These are phyloP conservation scores for Lates japonicus DNA, from an alignment of 2,797 vertebrate genomes.

Conservation along the genomic window DNA sequence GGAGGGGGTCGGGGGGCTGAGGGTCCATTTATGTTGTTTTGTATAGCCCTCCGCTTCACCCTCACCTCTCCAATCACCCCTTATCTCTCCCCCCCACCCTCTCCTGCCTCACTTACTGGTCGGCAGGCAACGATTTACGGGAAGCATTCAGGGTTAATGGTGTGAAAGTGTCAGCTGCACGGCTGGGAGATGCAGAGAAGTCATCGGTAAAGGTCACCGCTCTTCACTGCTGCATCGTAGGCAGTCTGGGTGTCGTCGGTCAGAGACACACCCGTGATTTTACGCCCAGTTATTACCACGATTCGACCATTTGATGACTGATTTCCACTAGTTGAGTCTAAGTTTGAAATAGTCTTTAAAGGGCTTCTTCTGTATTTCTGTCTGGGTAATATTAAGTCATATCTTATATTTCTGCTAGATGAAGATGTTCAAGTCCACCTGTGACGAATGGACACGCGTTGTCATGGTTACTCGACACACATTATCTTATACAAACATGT, in stretches of 20 bases:
- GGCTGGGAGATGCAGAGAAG: slow-evolving; percentile 35
- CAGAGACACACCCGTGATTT: neutral
- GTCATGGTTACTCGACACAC: neutral
- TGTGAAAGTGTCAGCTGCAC: slow-evolving; percentile 63
- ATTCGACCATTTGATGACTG: neutral
- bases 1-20: neutral
- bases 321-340: neutral
- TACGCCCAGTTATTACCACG: neutral
- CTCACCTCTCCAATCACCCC: slow-evolving; percentile 12
- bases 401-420: neutral
- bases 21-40: slow-evolving; percentile 41
- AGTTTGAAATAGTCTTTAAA: neutral
- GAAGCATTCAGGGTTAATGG: slow-evolving; percentile 63
- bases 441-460: no score
- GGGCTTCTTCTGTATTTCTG: neutral
- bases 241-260: slow-evolving; percentile 7
- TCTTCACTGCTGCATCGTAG: slow-evolving; percentile 38
- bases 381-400: neutral
- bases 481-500: neutral
- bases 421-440: neutral
- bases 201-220: slow-evolving; percentile 66
- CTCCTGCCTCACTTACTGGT: slow-evolving; percentile 26
- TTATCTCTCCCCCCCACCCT: slow-evolving; percentile 22
- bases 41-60: slow-evolving; percentile 4
- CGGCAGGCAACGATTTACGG: slow-evolving; percentile 19